Base-by-base conservation (phyloP, 2,888 invertebrate species). In the Leucania comma region DNA sequence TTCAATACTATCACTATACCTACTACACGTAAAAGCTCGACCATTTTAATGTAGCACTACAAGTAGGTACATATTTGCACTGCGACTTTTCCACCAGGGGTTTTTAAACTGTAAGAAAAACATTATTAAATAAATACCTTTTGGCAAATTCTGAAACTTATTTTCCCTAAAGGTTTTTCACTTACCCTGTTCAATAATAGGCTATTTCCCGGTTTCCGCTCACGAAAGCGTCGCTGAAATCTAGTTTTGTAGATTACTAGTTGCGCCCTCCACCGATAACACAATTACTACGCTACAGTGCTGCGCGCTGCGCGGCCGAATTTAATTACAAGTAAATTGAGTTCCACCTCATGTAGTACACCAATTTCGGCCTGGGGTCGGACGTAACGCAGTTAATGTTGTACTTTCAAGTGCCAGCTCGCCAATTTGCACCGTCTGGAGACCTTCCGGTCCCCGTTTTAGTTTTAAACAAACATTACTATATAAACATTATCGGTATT, bases 331-430 rank as follows among this genome's bases (percentile, higher is more conserved):
- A 35, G n/a, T 24, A 8, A 17, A 48, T 48, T 35, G n/a, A 24
- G 20, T 65, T 32, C 1, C 14, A 20, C 24, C 9, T 46, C 46
- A 22, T 42, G 22, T 6, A 10, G 32, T 17, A 24, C 24, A 48
- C n/a, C n/a, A 63, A 20, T 14, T 61, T 56, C 14, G n/a, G 35
- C 20, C 14, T 24, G 68, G 17, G 24, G 24, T 24, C 20, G 9
- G 17, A n/a, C 9, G 32, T 32, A n/a, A 35, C 4, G n/a, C 12
- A 50, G 46, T 67, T 17, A 66, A 68, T 67, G n/a, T 22, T 67
- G 14, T 68, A 22, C 29, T 20, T 68, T 68, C 9, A n/a, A 48
- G n/a, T 22, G 50, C 26, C 22, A 10, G 9, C n/a, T 20, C 17
- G 35, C 22, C 35, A 50, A 50, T 67, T 66, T 50, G 48, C 24